These are phyloP conservation scores for Hystrix cristata DNA, from an alignment of 2,113 vertebrate species.

Conservation along the genomic window DNA sequence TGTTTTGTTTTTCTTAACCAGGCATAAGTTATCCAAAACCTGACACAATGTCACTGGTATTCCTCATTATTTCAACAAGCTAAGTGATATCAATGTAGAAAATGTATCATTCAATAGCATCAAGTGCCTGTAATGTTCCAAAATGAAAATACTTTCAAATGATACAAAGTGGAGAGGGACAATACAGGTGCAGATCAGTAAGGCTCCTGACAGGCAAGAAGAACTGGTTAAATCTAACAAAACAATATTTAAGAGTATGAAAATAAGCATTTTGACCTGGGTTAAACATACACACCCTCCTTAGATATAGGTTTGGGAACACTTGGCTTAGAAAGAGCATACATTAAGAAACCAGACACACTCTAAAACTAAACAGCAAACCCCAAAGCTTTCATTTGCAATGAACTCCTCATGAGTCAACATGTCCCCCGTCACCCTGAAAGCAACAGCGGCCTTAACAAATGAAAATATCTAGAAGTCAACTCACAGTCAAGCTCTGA, in stretches of 20 bases:
- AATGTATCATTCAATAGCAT: background rate
- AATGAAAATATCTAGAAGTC: background rate
- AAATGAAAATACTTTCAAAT: constrained; percentile 54
- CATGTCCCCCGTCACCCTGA: background rate
- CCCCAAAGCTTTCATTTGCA: constrained; percentile 9
- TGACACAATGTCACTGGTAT: background rate
- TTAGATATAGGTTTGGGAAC: constrained; percentile 23
- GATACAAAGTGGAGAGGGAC: background rate
- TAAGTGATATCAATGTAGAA: constrained; percentile 48
- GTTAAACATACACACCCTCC: background rate
- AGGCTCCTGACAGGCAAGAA: background rate
- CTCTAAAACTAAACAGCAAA: background rate
- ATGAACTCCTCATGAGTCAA: background rate
- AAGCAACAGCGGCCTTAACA: background rate
- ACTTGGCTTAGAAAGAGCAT: background rate
- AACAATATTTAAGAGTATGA: constrained; percentile 30
- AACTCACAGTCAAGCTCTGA: background rate
- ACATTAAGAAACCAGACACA: background rate
- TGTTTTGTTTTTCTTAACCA: constrained; percentile 3
- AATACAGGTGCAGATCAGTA: background rate
- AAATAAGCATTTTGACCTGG: constrained; percentile 40
- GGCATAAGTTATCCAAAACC: constrained; percentile 31
- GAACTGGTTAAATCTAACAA: background rate
- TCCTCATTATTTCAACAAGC: constrained; percentile 7
- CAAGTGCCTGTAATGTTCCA: background rate